phyloP scores from a whole-genome alignment of 2,113 vertebrate species.

The Tichodroma muraria region DNA sequence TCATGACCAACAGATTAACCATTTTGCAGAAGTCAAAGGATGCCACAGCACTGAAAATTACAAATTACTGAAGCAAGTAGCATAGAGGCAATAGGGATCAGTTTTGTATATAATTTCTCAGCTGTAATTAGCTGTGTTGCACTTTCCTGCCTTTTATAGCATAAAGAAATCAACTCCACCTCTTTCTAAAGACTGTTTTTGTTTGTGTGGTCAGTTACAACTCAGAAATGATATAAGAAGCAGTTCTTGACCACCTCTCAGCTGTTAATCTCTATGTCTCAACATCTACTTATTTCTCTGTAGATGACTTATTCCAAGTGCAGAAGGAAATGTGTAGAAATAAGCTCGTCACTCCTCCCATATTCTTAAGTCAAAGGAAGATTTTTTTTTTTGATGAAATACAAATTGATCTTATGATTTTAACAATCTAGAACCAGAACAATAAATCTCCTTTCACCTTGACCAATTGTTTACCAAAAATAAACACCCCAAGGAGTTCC shows the following conservation, averaged over 20 bases:
- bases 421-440: background rate
- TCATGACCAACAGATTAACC: background rate
- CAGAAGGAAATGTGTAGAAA: too few species aligned
- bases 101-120: background rate
- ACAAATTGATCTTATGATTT: background rate
- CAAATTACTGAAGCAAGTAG: background rate
- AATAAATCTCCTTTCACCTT: background rate
- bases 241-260: background rate
- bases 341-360: background rate
- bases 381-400: background rate
- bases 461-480: conserved; percentile 51
- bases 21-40: background rate
- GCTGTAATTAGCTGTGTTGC: background rate
- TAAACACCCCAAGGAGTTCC: background rate
- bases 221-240: background rate
- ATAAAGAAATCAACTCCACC: background rate
- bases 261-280: background rate
- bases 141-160: background rate
- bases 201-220: background rate
- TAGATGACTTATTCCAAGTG: background rate
- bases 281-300: background rate
- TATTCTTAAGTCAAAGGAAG: background rate
- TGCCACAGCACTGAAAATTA: background rate
- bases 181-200: background rate
- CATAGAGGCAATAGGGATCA: background rate